Percentiles rank a stretch among this genome's conserved stretches.
phyloP scores from a whole-genome alignment of 2,888 invertebrate genomes.

The Plemyria rubiginata region DNA sequence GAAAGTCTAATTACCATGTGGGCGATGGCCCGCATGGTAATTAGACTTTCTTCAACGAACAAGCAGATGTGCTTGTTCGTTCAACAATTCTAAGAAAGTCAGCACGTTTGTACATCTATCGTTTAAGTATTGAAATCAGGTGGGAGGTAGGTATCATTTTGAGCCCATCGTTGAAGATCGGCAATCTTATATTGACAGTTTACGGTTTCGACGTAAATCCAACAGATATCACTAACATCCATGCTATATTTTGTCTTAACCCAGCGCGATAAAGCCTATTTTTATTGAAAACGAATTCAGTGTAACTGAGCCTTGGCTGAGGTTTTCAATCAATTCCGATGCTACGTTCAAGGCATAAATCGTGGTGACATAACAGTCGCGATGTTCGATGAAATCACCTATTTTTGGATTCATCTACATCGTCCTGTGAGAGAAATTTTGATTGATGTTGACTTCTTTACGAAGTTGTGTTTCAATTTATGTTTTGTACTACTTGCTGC shows the following conservation, averaged over 20 bases:
- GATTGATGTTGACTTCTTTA: slow-evolving; percentile 4
- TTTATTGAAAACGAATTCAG: background rate
- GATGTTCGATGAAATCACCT: slow-evolving; percentile 21
- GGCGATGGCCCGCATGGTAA: too few relatives aligned
- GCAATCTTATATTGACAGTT: too few relatives aligned
- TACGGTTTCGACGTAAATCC: too few relatives aligned
- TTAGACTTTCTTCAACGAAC: too few relatives aligned
- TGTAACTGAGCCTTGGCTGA: slow-evolving; percentile 12
- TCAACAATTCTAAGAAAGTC: too few relatives aligned
- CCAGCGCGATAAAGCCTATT: slow-evolving; percentile 3
- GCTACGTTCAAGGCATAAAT: slow-evolving; percentile 41
- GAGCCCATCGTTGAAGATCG: too few relatives aligned
- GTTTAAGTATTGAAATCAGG: too few relatives aligned
- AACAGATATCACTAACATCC: background rate
- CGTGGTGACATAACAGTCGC: slow-evolving; percentile 38
- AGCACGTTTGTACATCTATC: too few relatives aligned
- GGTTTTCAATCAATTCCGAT: slow-evolving; percentile 55
- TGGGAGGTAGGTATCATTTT: too few relatives aligned
- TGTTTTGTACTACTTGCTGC: too few relatives aligned
- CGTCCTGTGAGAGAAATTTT: slow-evolving; percentile 11
- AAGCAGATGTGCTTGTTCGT: too few relatives aligned
- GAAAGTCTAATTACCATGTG: too few relatives aligned
- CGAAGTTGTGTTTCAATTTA: slow-evolving; percentile 4
- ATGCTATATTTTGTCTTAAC: background rate
- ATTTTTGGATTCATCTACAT: slow-evolving; percentile 13